Conservation (phyloP, 2,888 invertebrate species). For the Oligia latruncula region DNA sequence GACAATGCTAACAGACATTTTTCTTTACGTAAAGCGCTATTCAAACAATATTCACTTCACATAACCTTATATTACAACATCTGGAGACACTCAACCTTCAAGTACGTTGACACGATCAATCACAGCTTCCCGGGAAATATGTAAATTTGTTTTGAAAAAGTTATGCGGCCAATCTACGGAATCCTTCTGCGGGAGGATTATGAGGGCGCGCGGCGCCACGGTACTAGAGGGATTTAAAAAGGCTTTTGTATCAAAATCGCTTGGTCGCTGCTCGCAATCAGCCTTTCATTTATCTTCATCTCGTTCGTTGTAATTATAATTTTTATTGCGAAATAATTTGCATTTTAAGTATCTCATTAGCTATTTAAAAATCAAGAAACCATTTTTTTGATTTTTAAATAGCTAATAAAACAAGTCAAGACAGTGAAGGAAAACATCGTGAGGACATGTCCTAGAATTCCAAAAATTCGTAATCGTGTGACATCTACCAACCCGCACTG, state of each 20-base stretch:
- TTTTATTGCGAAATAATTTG: constrained; percentile 57
- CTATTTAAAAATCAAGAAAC: no score
- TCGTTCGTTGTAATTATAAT: constrained; percentile 70
- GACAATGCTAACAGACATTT: background rate
- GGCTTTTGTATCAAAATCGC: constrained; percentile 74
- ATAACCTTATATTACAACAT: constrained; percentile 11
- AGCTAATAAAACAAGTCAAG: background rate
- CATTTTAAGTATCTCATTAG: background rate
- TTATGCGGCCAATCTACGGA: constrained; percentile 79
- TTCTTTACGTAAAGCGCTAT: background rate
- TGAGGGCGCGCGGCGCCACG: constrained; percentile 66
- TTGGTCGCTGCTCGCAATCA: constrained; percentile 67
- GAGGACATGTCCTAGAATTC: background rate
- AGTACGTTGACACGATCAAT: constrained; percentile 74
- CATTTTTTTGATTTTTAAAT: constrained; percentile 14
- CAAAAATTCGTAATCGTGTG: no score
- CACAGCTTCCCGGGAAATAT: constrained; percentile 76
- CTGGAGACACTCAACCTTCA: constrained; percentile 40
- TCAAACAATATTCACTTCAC: constrained; percentile 2
- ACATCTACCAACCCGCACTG: background rate
- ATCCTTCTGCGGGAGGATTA: constrained; percentile 75
- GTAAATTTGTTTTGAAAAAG: constrained; percentile 85
- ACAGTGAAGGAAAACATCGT: no score
- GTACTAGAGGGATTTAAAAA: constrained; percentile 76
- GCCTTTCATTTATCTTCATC: constrained; percentile 76